These are phyloP conservation scores for Myrmophylax atrothorax DNA, from an alignment of 2,113 vertebrate genomes.

Conservation along the genomic window DNA sequence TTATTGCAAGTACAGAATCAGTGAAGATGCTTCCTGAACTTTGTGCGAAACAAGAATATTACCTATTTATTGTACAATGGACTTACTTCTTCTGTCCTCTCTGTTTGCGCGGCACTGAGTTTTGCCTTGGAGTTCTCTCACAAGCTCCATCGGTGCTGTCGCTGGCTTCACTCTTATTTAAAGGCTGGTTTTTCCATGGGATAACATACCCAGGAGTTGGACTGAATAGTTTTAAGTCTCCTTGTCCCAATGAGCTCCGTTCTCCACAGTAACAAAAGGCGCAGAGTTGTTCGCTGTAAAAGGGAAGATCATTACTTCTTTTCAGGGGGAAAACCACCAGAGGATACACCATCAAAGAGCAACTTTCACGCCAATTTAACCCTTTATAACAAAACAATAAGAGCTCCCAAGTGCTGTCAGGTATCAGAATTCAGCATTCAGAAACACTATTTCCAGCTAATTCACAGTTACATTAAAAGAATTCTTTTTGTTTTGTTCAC, in stretches of 20 bases:
- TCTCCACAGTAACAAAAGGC: slow-evolving; percentile 96
- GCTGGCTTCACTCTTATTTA: slow-evolving; percentile 77
- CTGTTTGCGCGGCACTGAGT: slow-evolving; percentile 71
- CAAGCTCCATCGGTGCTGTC: slow-evolving; percentile 80
- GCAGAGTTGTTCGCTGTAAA: slow-evolving; percentile 90
- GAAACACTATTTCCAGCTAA: neutral
- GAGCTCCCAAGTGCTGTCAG: neutral
- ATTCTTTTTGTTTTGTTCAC: neutral
- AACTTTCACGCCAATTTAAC: slow-evolving; percentile 18
- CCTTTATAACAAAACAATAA: neutral
- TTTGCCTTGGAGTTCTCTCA: slow-evolving; percentile 74
- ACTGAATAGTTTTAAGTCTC: slow-evolving; percentile 89
- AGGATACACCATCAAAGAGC: neutral
- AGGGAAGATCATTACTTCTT: slow-evolving; percentile 7
- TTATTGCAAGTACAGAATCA: neutral
- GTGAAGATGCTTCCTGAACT: neutral
- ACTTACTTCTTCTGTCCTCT: slow-evolving; percentile 84
- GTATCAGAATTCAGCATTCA: neutral
- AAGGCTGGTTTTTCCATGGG: slow-evolving; percentile 82
- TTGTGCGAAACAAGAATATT: neutral
- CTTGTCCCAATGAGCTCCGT: slow-evolving; percentile 91
- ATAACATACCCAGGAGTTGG: slow-evolving; percentile 87
- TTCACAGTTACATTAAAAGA: neutral
- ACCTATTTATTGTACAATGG: rapidly evolving
- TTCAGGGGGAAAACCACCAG: neutral